Conservation (phyloP, 2,797 vertebrate genomes). For the Pogoniulus pusillus region DNA sequence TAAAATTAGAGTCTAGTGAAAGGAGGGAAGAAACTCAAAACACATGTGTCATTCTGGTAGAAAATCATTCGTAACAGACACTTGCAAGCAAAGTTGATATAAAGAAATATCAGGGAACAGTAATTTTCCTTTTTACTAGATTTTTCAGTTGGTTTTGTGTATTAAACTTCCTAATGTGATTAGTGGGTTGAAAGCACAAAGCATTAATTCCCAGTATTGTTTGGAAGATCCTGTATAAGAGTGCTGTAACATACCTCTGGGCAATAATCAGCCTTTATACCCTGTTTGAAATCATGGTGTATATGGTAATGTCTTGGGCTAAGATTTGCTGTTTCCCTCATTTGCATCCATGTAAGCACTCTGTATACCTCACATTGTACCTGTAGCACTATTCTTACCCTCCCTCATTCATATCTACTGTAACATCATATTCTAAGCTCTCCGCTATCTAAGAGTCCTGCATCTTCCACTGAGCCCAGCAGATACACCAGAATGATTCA, state of each 20-base stretch:
- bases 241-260: neutral
- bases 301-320: neutral
- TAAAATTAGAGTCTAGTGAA: neutral
- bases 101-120: neutral
- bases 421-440: neutral
- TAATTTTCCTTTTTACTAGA: neutral
- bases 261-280: neutral
- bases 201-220: neutral
- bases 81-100: neutral
- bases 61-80: neutral
- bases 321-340: neutral
- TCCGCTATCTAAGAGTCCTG: neutral
- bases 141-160: neutral
- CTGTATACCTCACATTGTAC: neutral
- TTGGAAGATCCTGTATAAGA: neutral
- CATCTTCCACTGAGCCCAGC: neutral
- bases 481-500: neutral
- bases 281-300: neutral
- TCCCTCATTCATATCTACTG: neutral
- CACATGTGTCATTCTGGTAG: neutral
- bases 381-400: neutral
- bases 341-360: neutral
- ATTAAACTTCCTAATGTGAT: neutral
- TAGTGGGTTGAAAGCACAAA: neutral
- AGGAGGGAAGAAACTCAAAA: rapidly evolving